A percentile compares a stretch with the other conserved stretches of the same genome.
Evolutionary conservation across 2,888 invertebrate genomes (phyloP).

Genomic region (Slavum lentiscoides): DNA sequence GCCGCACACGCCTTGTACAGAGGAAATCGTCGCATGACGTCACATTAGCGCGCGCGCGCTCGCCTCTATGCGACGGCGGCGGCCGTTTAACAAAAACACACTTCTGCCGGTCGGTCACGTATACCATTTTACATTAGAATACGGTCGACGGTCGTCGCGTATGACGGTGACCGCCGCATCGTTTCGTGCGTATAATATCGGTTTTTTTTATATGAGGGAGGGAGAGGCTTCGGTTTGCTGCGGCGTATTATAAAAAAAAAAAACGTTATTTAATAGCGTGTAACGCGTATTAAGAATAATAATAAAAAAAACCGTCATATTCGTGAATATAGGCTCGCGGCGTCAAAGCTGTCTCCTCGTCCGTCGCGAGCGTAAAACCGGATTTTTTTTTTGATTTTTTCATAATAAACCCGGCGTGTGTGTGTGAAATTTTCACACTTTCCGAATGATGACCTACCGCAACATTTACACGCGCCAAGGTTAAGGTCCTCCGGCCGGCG

Average conservation of each 20-base stretch:
- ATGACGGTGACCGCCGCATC: neutral
- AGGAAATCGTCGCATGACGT: conserved; percentile 12
- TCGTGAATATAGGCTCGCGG: neutral
- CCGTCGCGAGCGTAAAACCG: conserved; percentile 7
- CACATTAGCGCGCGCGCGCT: neutral
- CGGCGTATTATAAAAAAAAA: no score
- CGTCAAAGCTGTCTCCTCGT: neutral
- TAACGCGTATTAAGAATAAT: no score
- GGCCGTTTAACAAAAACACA: conserved; percentile 3
- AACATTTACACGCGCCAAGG: conserved; percentile 34
- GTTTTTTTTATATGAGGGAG: neutral
- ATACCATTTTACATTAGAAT: neutral
- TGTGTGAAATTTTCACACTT: conserved; percentile 16
- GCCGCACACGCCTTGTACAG: no score
- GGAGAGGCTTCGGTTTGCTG: neutral
- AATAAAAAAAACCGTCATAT: no score
- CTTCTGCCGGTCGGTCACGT: conserved; percentile 28
- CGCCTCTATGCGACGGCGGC: neutral
- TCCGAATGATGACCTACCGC: conserved; percentile 45
- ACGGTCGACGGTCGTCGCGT: neutral
- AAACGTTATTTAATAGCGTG: neutral
- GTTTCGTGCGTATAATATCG: neutral
- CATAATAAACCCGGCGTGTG: neutral
- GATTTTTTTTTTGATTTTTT: neutral
- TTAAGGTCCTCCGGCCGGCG: conserved; percentile 33